phyloP scores from a whole-genome alignment of 2,113 vertebrate species.

The Stegastes partitus region DNA sequence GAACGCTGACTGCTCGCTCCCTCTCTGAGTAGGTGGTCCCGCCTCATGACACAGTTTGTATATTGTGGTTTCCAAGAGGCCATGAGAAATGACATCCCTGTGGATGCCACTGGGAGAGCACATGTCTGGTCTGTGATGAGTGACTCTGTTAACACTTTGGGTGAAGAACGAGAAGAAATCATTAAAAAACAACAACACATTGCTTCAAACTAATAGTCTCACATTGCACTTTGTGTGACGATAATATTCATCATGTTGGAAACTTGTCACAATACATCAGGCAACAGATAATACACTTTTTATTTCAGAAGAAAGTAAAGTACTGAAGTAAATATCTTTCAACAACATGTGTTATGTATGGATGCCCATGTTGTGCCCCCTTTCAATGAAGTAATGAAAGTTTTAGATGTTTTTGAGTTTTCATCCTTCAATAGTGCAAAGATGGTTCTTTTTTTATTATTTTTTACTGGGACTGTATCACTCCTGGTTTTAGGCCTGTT shows the following conservation, averaged over 20 bases:
- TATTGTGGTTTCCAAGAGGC: slow-evolving; percentile 85
- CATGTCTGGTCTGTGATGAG: slow-evolving; percentile 55
- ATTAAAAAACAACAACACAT: background rate
- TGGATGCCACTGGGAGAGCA: slow-evolving; percentile 57
- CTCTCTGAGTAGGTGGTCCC: slow-evolving; percentile 80
- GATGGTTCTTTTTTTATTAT: too few species aligned
- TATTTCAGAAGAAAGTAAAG: too few species aligned
- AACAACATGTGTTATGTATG: too few species aligned
- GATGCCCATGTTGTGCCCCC: too few species aligned
- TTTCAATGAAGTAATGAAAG: too few species aligned
- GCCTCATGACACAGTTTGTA: slow-evolving; percentile 71
- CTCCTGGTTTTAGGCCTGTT: too few species aligned
- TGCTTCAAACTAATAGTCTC: background rate
- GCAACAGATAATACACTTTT: too few species aligned
- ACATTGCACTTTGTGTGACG: background rate
- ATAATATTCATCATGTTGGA: background rate
- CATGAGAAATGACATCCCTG: slow-evolving; percentile 82
- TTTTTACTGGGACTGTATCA: too few species aligned
- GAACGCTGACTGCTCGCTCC: slow-evolving; percentile 42
- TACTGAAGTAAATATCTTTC: too few species aligned
- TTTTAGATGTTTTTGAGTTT: too few species aligned
- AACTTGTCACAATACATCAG: too few species aligned
- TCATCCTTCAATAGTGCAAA: too few species aligned
- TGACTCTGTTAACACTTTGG: slow-evolving; percentile 51
- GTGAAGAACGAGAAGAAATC: background rate